Evolutionary conservation across 2,797 vertebrate genomes (phyloP).

Genomic region (Malacoraja senta): DNA sequence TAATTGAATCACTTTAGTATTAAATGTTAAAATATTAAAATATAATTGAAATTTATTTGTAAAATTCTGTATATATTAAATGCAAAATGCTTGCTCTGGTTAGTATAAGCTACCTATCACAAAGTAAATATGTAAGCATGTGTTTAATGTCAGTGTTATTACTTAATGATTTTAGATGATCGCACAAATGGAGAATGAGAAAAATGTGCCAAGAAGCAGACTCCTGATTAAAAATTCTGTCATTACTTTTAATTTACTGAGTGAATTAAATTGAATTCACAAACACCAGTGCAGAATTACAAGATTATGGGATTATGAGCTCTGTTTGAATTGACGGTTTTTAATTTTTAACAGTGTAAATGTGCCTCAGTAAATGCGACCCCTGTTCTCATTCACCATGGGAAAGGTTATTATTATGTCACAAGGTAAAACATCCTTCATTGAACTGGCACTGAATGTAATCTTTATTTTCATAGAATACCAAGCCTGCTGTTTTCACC

Average conservation of each 20-base stretch:
- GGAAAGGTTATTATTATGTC: not conserved
- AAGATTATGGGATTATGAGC: not conserved
- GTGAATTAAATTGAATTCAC: slow-evolving; percentile 4
- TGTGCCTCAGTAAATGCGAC: not conserved
- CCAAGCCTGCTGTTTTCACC: not conserved
- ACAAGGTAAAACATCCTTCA: not conserved
- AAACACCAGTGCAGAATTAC: not conserved
- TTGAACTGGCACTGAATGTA: not conserved
- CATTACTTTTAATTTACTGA: not conserved
- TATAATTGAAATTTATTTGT: not conserved
- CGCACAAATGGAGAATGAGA: not conserved
- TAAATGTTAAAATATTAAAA: not conserved
- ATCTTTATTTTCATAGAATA: not conserved
- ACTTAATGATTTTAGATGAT: not conserved
- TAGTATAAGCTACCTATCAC: not conserved
- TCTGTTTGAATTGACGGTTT: not conserved
- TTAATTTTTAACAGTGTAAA: not conserved
- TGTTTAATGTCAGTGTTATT: not conserved
- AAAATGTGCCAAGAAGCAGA: not conserved
- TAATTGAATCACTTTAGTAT: not conserved
- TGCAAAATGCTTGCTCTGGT: not conserved
- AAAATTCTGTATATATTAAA: not conserved
- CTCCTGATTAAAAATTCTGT: not conserved
- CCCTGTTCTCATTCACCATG: not conserved
- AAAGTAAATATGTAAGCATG: slow-evolving; percentile 4